Conservation (phyloP, 1,140 invertebrate species). For the Coenobita brevimanus region DNA sequence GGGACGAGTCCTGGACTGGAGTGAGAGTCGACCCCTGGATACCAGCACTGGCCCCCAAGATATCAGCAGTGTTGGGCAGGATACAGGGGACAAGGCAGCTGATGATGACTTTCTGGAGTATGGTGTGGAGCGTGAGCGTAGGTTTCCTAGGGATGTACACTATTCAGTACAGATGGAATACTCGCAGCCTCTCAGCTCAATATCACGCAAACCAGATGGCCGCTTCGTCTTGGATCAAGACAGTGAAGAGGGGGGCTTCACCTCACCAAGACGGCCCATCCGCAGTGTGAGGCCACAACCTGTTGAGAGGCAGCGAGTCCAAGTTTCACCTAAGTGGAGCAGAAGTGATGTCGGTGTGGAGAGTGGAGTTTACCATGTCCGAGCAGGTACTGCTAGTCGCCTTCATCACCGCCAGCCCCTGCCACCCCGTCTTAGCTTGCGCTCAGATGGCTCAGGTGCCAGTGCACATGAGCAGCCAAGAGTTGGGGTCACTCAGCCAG, state of each 20-base stretch:
- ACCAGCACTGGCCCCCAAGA: conserved; percentile 53
- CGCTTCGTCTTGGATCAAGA: conserved; percentile 82
- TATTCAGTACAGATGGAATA: conserved; percentile 72
- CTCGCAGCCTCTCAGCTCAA: conserved; percentile 77
- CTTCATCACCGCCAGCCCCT: conserved; percentile 79
- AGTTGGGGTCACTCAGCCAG: background rate
- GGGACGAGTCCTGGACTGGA: conserved; percentile 64
- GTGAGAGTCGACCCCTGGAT: conserved; percentile 60
- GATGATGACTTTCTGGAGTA: conserved; percentile 57
- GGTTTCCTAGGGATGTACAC: conserved; percentile 63
- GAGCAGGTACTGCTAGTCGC: conserved; percentile 76
- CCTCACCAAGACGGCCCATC: conserved; percentile 62
- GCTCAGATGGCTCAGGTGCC: conserved; percentile 80
- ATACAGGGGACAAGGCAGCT: conserved; percentile 35
- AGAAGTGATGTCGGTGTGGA: conserved; percentile 63
- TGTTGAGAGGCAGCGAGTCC: background rate
- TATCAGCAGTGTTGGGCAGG: conserved; percentile 38
- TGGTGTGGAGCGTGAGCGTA: conserved; percentile 61
- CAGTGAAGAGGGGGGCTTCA: conserved; percentile 88
- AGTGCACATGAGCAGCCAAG: conserved; percentile 72
- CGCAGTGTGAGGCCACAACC: conserved; percentile 72
- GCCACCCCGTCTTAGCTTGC: conserved; percentile 81
- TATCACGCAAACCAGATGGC: conserved; percentile 83
- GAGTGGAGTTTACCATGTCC: conserved; percentile 68
- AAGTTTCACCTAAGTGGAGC: conserved; percentile 71